Percentiles rank a stretch among this genome's conserved stretches.
Conservation (phyloP, 2,113 vertebrate species). For the Panurus biarmicus region DNA sequence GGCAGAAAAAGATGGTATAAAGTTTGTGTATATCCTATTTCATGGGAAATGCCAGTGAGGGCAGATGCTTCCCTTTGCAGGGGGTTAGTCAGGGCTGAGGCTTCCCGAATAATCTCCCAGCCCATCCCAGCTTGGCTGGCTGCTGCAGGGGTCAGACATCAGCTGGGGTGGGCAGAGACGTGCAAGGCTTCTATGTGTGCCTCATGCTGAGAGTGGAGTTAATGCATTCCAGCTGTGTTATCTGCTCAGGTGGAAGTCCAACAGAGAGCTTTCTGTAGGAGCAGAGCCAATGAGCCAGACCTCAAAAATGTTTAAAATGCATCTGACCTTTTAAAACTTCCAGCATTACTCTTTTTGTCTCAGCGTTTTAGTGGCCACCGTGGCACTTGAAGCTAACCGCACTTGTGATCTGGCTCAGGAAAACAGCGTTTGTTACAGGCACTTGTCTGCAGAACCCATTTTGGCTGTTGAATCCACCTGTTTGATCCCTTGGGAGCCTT, state of each 20-base stretch:
- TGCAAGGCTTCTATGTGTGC: neutral
- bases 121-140: fast-evolving
- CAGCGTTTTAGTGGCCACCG: neutral
- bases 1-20: neutral
- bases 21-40: neutral
- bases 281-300: neutral
- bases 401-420: neutral
- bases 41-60: neutral
- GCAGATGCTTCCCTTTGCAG: neutral
- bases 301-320: neutral
- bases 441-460: neutral
- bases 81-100: no score
- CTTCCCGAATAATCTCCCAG: neutral
- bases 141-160: neutral
- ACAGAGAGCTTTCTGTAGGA: neutral
- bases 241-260: neutral
- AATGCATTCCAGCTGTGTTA: neutral
- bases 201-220: neutral
- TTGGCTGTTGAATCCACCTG: neutral
- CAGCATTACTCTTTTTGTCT: neutral
- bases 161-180: fast-evolving
- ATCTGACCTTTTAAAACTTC: neutral
- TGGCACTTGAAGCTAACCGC: neutral
- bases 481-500: neutral
- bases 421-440: neutral